Evolutionary conservation across 2,888 invertebrate genomes (phyloP), one percentile per base, ranked within the genome.

Genomic region (Timema cristinae): DNA sequence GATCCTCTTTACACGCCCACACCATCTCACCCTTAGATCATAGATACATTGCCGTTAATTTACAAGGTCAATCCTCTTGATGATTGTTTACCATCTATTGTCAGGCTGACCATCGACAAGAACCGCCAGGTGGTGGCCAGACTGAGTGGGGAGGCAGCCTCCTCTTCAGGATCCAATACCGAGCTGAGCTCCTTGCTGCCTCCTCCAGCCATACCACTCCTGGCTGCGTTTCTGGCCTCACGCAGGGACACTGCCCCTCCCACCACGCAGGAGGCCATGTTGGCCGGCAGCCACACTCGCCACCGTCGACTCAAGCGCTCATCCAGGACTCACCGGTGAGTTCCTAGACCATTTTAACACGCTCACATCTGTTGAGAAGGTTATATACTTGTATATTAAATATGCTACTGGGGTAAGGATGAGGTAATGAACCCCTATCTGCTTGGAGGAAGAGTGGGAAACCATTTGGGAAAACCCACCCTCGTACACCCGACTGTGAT

Each of bases 171-270:
- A 81, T 83, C 90, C 78, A 87, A 90, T 83, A 80, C 88, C 84
- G 82, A 91, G 84, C 74, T 87, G 73, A 90, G 89, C 78, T 89
- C 89, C 2, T 81, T 91, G 49, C 82, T 91, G 67, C 88, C 89
- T 0, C 87, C 86, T 48, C 85, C 71, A 11, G 86, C 87, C 81
- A 86, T 88, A 50, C 82, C 82, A 0, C 81, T 90, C 66, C 78
- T 90, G 61, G 89, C 90, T 5, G 88, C 90, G 5, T 87, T 90
- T 78, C 81, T 90, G 6, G 88, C 87, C 76, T 85, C 88, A 0
- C 84, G 88, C 69, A 84, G 86, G 50, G 89, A 89, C 15, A 16
- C 69, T 32, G 47, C 66, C 52, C 66, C 68, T 10, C 13, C 51
- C 32, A 13, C 48, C 47, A 7, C 32, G 47, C 63, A 63, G 47